Conservation (phyloP, 2,797 vertebrate genomes). For the Neosalanx taihuensis region DNA sequence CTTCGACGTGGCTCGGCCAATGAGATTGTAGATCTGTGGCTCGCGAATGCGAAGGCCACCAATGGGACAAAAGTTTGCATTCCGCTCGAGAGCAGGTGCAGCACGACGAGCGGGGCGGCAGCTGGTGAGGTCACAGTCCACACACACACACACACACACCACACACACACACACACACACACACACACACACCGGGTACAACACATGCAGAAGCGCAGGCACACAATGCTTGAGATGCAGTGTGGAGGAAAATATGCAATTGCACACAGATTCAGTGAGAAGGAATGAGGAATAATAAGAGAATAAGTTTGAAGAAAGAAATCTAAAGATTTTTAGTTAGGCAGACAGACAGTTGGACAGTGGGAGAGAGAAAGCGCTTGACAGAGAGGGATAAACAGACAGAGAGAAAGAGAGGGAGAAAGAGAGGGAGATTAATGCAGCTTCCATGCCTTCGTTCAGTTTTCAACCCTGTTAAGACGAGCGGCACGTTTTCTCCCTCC, state of each 20-base stretch:
- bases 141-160: constrained; percentile 3
- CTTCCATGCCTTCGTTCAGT: too few species aligned
- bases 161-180: background rate
- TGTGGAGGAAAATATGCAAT: too few species aligned
- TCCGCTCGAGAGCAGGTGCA: constrained; percentile 71
- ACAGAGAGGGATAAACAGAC: too few species aligned
- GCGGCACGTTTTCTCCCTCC: constrained; percentile 2
- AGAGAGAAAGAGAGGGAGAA: too few species aligned
- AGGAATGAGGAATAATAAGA: too few species aligned
- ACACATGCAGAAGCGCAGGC: background rate
- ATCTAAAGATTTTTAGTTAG: too few species aligned
- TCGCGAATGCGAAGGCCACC: constrained; percentile 58
- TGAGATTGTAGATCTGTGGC: constrained; percentile 49
- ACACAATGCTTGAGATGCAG: constrained; percentile 10
- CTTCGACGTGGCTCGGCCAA: constrained; percentile 55
- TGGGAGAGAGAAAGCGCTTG: too few species aligned
- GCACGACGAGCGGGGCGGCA: constrained; percentile 63
- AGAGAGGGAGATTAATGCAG: too few species aligned
- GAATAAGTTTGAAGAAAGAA: too few species aligned
- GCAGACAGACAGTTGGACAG: too few species aligned
- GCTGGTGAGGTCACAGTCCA: constrained; percentile 62
- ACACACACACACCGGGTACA: constrained; percentile 16
- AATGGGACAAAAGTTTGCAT: constrained; percentile 60
- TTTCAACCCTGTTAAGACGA: too few species aligned
- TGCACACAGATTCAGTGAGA: too few species aligned